Percentiles rank a stretch among this genome's conserved stretches.
These are phyloP conservation scores for Nudaria mundana DNA, from an alignment of 2,888 invertebrate genomes.

Conservation along the genomic window DNA sequence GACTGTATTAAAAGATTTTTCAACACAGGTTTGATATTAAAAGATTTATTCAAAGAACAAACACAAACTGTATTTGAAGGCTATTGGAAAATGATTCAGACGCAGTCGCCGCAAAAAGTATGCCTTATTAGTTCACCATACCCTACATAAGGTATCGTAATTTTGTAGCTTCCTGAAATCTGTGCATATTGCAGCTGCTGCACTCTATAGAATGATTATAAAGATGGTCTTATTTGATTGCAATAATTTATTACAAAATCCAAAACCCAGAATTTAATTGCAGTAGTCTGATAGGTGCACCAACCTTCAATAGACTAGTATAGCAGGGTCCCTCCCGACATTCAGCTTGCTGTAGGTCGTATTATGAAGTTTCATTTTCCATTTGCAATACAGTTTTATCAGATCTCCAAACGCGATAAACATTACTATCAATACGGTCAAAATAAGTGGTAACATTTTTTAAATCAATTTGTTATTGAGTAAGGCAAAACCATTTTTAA, in stretches of 20 bases:
- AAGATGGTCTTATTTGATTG: slow-evolving; percentile 16
- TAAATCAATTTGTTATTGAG: too few species aligned
- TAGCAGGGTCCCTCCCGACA: too few species aligned
- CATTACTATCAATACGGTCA: too few species aligned
- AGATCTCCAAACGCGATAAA: too few species aligned
- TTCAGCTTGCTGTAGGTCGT: too few species aligned
- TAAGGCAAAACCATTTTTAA: slow-evolving; percentile 26
- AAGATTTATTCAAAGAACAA: slow-evolving; percentile 1
- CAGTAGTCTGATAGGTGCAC: too few species aligned
- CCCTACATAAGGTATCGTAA: slow-evolving; percentile 27
- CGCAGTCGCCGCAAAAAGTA: slow-evolving; percentile 15
- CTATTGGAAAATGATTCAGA: slow-evolving; percentile 41
- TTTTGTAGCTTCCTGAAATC: slow-evolving; percentile 30
- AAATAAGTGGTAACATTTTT: too few species aligned
- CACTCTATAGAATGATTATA: slow-evolving; percentile 19
- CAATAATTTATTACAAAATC: slow-evolving; percentile 1
- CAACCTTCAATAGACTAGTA: too few species aligned
- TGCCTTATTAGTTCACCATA: slow-evolving; percentile 34
- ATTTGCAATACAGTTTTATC: too few species aligned
- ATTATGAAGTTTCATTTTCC: too few species aligned
- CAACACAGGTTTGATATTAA: background rate
- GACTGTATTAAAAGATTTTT: background rate
- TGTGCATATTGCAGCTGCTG: slow-evolving; percentile 20
- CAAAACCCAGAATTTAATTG: slow-evolving; percentile 9
- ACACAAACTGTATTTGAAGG: slow-evolving; percentile 11